Base-by-base conservation (phyloP, 1,140 invertebrate genomes). In the Sycophila sp. region DNA sequence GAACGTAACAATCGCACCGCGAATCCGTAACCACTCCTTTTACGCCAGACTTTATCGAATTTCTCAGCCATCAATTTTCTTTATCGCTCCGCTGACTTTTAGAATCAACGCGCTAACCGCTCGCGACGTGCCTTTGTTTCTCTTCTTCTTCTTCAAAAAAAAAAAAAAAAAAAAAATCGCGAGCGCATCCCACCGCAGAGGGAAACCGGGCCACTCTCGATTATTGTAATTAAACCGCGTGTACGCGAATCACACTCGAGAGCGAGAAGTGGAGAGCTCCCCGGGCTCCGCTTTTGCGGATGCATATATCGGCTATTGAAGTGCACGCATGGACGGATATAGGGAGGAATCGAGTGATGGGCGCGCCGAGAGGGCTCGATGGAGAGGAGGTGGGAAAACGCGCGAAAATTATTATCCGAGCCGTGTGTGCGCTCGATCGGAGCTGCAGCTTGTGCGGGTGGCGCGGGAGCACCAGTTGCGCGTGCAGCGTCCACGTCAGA, bases 21-120 rank as follows among this genome's bases (percentile, higher is more conserved):
- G 26, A 19, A 40, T n/a, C n/a, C n/a, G 34, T 55, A 40, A 58
- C 22, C 17, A 4, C 42, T 22, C 17, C 24, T 26, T 15, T 30
- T 24, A 51, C 17, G 32, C 17, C 22, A 59, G 30, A 15, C 38
- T 59, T 68, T 68, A 59, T 59, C 38, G 30, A 59, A 49, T 36
- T 59, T 68, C 65, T 68, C 55, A 68, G 28, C 3, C 65, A 68
- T 68, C 66, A 60, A 60, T 69, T 36, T 7, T 40, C 10, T 8
- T 58, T 49, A 58, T 58, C 53, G 19, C 40, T 10, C 40, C 13
- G 28, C 5, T 7, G 3, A 0, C 30, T 24, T 32, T 56, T 67
- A 15, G 2, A 55, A 34, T 58, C 26, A 40, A 19, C 30, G 34
- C 19, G 24, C 34, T 59, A 38, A 38, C n/a, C 34, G 38, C 34